These are phyloP conservation scores for Dyspetes luteomarginatus DNA, from an alignment of 2,888 invertebrate genomes.

Conservation along the genomic window DNA sequence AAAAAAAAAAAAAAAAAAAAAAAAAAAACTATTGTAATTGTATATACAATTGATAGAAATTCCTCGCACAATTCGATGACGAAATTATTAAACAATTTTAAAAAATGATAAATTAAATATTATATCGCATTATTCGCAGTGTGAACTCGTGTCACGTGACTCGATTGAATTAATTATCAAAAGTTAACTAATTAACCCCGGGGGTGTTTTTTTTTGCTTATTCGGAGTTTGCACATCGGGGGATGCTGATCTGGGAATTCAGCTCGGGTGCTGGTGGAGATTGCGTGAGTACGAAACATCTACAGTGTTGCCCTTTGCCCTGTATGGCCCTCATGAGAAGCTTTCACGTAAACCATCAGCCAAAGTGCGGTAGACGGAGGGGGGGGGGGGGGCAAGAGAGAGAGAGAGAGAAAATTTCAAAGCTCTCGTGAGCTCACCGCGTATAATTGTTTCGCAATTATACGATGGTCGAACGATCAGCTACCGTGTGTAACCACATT, in stretches of 20 bases:
- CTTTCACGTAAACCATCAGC: slow-evolving; percentile 40
- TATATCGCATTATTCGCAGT: too few species aligned
- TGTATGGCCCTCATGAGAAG: slow-evolving; percentile 15
- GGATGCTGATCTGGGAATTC: not conserved
- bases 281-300: slow-evolving; percentile 60
- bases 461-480: slow-evolving; percentile 23
- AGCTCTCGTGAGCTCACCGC: slow-evolving; percentile 32
- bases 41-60: too few species aligned
- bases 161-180: slow-evolving; percentile 18
- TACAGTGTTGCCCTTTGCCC: not conserved
- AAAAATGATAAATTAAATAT: too few species aligned
- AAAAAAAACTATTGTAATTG: too few species aligned
- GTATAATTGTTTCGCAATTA: slow-evolving; percentile 63
- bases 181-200: slow-evolving; percentile 1
- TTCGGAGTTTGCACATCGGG: slow-evolving; percentile 17
- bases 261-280: not conserved
- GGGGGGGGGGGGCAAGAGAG: not conserved
- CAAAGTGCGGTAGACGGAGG: slow-evolving; percentile 9
- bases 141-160: not conserved
- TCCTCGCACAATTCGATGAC: too few species aligned
- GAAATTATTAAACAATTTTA: too few species aligned
- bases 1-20: not conserved
- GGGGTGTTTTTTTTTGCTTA: slow-evolving; percentile 1
- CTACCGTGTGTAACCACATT: slow-evolving; percentile 47
- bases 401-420: slow-evolving; percentile 1